Conservation (phyloP, 2,113 vertebrate genomes). For the Pycnonotus jocosus region DNA sequence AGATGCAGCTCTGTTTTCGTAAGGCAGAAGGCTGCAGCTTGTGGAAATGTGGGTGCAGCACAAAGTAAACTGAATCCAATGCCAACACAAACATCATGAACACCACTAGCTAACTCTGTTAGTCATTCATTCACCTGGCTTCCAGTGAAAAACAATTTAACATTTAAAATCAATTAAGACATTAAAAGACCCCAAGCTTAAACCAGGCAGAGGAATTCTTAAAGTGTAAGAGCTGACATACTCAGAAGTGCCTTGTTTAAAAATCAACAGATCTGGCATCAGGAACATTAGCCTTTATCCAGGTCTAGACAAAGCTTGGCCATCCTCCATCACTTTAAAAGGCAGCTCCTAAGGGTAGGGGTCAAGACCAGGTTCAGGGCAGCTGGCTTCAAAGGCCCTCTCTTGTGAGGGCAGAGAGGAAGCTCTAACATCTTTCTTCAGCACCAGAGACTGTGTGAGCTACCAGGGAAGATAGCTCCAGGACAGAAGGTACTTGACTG, state of each 20-base stretch:
- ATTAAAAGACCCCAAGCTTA: background rate
- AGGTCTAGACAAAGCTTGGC: background rate
- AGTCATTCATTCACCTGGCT: background rate
- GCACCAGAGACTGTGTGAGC: background rate
- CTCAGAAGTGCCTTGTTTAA: background rate
- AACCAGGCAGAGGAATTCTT: background rate
- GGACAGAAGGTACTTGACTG: background rate
- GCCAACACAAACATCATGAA: constrained; percentile 13
- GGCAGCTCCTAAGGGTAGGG: background rate
- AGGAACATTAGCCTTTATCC: background rate
- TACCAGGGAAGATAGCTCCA: background rate
- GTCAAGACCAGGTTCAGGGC: background rate
- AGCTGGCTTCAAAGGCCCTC: background rate
- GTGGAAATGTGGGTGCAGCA: background rate
- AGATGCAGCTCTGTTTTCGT: background rate
- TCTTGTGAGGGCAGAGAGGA: background rate
- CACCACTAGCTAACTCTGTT: background rate
- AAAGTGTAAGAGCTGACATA: background rate
- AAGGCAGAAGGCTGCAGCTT: background rate
- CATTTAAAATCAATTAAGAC: background rate
- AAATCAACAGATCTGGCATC: background rate
- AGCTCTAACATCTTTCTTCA: background rate
- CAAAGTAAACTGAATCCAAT: background rate
- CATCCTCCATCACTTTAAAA: background rate
- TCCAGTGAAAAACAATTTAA: background rate